phyloP scores from a whole-genome alignment of 2,888 invertebrate species.

The Phyto melanocephala region DNA sequence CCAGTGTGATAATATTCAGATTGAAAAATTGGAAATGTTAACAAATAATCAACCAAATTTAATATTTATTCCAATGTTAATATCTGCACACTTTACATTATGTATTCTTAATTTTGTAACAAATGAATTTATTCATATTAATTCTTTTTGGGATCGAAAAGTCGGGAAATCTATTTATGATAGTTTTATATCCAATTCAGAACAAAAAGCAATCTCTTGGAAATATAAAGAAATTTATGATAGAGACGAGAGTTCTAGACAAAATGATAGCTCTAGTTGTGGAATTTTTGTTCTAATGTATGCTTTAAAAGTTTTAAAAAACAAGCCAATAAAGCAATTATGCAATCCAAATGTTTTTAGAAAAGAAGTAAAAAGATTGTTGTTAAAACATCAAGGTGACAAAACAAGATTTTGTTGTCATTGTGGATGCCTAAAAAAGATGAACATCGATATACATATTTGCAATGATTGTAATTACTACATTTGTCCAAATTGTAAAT shows the following conservation, averaged over 20 bases:
- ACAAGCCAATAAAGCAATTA: neutral
- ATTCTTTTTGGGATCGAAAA: neutral
- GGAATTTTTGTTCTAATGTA: slow-evolving; percentile 16
- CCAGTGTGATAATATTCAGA: too few relatives aligned
- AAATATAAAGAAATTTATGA: neutral
- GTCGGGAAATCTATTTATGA: too few relatives aligned
- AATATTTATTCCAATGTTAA: neutral
- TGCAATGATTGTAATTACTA: neutral
- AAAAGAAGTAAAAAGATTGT: neutral
- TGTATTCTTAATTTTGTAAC: too few relatives aligned
- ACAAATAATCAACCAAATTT: neutral
- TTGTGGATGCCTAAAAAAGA: neutral
- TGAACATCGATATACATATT: neutral
- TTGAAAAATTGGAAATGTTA: too few relatives aligned
- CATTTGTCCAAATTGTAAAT: neutral
- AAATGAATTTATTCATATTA: neutral
- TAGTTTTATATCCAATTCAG: too few relatives aligned
- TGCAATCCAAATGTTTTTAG: neutral
- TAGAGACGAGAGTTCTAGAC: neutral
- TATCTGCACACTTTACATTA: neutral
- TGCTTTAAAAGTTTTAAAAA: neutral
- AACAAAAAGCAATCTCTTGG: neutral
- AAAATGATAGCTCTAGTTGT: neutral
- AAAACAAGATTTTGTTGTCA: neutral
- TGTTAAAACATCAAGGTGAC: neutral